These are phyloP conservation scores for Virgularia gustaviana DNA, from an alignment of 92 coral and sea anemone species.

Conservation along the genomic window DNA sequence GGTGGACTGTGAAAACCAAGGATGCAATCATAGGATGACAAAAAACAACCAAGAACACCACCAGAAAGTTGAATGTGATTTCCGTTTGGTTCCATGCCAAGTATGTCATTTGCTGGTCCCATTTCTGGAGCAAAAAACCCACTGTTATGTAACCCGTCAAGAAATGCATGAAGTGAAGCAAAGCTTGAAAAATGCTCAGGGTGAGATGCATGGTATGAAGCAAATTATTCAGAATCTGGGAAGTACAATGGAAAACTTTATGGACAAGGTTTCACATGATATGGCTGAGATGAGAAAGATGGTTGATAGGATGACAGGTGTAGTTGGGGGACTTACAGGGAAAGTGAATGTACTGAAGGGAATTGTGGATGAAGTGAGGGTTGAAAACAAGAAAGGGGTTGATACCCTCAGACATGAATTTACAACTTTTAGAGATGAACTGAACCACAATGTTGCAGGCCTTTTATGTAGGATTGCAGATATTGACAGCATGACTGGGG, in stretches of 20 bases:
- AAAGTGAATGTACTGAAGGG: background rate
- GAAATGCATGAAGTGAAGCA: conserved; percentile 2
- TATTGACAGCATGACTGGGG: no score
- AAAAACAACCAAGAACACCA: background rate
- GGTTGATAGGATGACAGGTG: background rate
- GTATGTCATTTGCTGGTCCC: background rate
- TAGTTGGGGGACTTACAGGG: background rate
- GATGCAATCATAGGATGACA: conserved; percentile 15
- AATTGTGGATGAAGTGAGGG: background rate
- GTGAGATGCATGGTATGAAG: background rate
- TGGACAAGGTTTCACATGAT: background rate
- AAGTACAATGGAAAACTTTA: background rate
- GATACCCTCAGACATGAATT: no score
- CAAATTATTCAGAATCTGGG: background rate
- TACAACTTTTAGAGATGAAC: no score
- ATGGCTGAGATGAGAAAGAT: background rate
- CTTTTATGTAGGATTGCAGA: background rate
- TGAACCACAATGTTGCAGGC: no score
- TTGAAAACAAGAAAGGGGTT: no score
- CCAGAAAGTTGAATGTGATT: background rate
- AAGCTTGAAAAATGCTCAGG: no score
- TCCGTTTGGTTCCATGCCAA: background rate
- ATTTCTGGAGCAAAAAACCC: background rate
- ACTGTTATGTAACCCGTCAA: background rate
- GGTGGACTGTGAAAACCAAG: conserved; percentile 41